Base-by-base conservation (phyloP, 92 coral and sea anemone genomes). In the Phenganax stokvisi region DNA sequence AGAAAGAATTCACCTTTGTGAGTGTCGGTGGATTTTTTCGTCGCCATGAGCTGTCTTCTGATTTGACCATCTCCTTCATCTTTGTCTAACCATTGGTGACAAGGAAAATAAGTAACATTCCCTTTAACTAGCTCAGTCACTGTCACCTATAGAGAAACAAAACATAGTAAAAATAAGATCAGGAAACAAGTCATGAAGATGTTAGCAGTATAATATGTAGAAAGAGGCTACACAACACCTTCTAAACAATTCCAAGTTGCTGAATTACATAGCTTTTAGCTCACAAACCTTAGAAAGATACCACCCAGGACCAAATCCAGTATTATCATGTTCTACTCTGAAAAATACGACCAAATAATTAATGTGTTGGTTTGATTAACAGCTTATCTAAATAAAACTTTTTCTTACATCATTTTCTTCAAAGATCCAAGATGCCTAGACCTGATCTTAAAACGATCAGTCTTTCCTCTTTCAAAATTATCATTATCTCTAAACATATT, bases 291-390 rank as follows among this genome's bases (percentile, higher is more conserved):
- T 93, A 62, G 85, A 82, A 8, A 93, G 88, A 79, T 82, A 93
- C 98, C 98, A 93, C 56, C 98, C 98, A 65, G 98, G 91, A 0
- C 97, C 92, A 78, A 93, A 93, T n/a, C 98, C 98, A 81, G 89
- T 87, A 71, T 91, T 91, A 73, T 93, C 98, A 82, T 93, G 98
- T 67, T 93, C 98, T 51, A 93, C 92, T 60, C 98, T 93, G 27
- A 30, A 28, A 20, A 31, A 65, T 11, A 25, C 25, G 4, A 69
- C 31, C 13, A 15, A 59, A 25, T 3, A 12, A 5, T 12, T 59
- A 5, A 61, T 61, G n/a, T 61, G 13, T 0, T 70, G 54, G 16
- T 6, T 17, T 9, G 25, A 27, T 54, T 11, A 12, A 13, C 65
- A 8, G 66, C 63, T 53, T 8, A 25, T 37, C 47, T 37, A 37